Evolutionary conservation across 2,113 vertebrate species (phyloP).

Genomic region (Andinoacara biseriatus): DNA sequence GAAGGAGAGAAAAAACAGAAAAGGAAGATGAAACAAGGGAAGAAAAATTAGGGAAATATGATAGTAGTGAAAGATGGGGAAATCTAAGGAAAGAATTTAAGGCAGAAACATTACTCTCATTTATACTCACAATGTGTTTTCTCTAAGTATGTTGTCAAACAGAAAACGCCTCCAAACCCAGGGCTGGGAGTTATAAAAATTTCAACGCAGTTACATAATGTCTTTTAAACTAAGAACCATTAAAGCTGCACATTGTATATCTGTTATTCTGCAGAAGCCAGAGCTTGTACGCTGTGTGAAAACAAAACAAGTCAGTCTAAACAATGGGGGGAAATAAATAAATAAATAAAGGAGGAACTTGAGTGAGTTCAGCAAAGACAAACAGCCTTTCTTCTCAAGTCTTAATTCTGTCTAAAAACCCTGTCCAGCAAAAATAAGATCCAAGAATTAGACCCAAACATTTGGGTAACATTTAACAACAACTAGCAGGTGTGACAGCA

Average conservation of each 20-base stretch:
- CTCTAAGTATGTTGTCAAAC: slow-evolving; percentile 26
- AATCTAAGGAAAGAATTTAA: slow-evolving; percentile 8
- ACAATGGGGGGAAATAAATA: slow-evolving; percentile 1
- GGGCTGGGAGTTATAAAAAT: slow-evolving; percentile 30
- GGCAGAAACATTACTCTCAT: slow-evolving; percentile 28
- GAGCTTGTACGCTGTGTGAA: slow-evolving; percentile 1
- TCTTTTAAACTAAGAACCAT: slow-evolving; percentile 26
- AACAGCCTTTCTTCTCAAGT: not conserved
- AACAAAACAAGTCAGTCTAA: slow-evolving; percentile 11
- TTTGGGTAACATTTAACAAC: not conserved
- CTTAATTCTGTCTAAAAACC: slow-evolving; percentile 3
- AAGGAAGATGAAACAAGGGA: not conserved
- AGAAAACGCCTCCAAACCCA: slow-evolving; percentile 27
- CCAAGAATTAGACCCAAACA: not conserved
- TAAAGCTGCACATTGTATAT: slow-evolving; percentile 17
- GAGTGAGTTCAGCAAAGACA: not conserved
- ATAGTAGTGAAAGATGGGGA: slow-evolving; percentile 19
- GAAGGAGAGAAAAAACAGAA: not conserved
- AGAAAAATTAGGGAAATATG: not conserved
- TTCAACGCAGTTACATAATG: slow-evolving; percentile 17
- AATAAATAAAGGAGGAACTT: not conserved
- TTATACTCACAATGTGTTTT: slow-evolving; percentile 52
- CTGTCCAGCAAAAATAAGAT: slow-evolving; percentile 5
- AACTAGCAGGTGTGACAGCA: not conserved
- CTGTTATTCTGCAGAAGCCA: not conserved